Evolutionary conservation across 2,888 invertebrate genomes (phyloP).

Genomic region (Pachymerium ferrugineum): DNA sequence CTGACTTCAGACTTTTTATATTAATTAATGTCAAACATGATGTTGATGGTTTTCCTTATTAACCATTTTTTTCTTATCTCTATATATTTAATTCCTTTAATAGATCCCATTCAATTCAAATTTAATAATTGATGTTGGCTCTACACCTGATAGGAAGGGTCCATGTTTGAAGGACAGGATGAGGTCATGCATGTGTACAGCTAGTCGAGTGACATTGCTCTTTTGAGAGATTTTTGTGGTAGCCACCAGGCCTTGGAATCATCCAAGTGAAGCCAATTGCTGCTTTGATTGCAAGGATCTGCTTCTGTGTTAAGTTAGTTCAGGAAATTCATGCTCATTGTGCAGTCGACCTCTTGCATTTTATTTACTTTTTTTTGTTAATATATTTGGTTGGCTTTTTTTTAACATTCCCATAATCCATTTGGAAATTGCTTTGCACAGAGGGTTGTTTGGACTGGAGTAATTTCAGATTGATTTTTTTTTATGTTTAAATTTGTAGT

Average conservation of each 20-base stretch:
- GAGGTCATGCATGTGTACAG: background rate
- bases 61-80: background rate
- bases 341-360: background rate
- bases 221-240: background rate
- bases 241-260: background rate
- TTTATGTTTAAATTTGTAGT: no score
- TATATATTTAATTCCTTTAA: background rate
- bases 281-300: background rate
- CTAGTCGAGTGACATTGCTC: background rate
- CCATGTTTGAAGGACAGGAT: slow-evolving; percentile 18
- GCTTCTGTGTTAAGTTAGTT: background rate
- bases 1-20: no score
- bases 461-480: no score
- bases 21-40: no score
- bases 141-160: background rate
- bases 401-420: no score
- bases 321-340: background rate
- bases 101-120: slow-evolving; percentile 4
- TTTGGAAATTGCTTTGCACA: no score
- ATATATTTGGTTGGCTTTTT: no score
- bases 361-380: background rate
- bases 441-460: no score
- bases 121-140: slow-evolving; percentile 18
- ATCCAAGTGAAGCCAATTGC: slow-evolving; percentile 4
- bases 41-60: background rate